Base-by-base conservation (phyloP, 1,140 invertebrate species). In the Meteorus sp. region DNA sequence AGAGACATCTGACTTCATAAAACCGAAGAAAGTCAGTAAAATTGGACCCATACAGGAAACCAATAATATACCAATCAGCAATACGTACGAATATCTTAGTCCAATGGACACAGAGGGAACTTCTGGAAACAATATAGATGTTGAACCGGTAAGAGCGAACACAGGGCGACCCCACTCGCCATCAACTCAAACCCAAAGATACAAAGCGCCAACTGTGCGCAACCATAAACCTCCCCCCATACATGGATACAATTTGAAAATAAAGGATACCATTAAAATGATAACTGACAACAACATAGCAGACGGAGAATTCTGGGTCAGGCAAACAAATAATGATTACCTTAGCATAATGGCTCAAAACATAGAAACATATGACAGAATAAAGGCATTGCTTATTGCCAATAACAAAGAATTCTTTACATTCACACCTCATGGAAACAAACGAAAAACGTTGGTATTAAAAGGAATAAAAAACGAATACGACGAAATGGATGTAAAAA, bases 141-240 rank as follows among this genome's bases (percentile, higher is more conserved):
- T n/a, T n/a, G n/a, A n/a, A n/a, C n/a, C n/a, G n/a, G n/a, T n/a
- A n/a, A n/a, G n/a, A n/a, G n/a, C n/a, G n/a, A n/a, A n/a, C n/a
- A n/a, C n/a, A n/a, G n/a, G n/a, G n/a, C n/a, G n/a, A n/a, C n/a
- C n/a, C n/a, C n/a, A n/a, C n/a, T n/a, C n/a, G n/a, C n/a, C n/a
- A n/a, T n/a, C n/a, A n/a, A n/a, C n/a, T n/a, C n/a, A 35, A 27
- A 55, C 39, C 39, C 3, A 47, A 33, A 39, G 6, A 39, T 20
- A 17, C 56, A 57, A 56, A 27, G 1, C n/a, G n/a, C n/a, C n/a
- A n/a, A n/a, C n/a, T n/a, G n/a, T n/a, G n/a, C n/a, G n/a, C n/a
- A n/a, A n/a, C n/a, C n/a, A 9, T 29, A 50, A 50, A 50, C 23
- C 47, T 11, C 47, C 47, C 23, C 47, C 47, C 2, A 50, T 50